Conservation (phyloP, 2,888 invertebrate species). For the Syritta pipiens region DNA sequence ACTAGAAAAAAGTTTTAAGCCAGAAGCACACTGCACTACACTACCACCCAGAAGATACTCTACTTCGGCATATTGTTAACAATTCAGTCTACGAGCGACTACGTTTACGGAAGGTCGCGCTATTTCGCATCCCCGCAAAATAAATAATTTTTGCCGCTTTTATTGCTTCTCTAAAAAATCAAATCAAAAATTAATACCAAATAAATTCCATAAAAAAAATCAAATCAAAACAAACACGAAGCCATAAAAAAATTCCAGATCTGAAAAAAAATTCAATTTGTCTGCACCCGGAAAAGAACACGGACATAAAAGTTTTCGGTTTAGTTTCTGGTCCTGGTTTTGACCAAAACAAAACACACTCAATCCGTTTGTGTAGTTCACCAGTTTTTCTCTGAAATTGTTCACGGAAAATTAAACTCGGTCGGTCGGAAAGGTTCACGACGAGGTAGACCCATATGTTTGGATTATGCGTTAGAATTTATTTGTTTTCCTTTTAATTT, state of each 20-base stretch:
- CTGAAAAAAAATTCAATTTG: constrained; percentile 13
- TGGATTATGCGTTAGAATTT: constrained; percentile 4
- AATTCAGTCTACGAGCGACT: constrained; percentile 79
- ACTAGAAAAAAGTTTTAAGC: constrained; percentile 60
- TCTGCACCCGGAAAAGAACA: constrained; percentile 28
- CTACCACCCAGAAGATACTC: constrained; percentile 57
- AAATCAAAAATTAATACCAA: constrained; percentile 34
- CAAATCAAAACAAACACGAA: constrained; percentile 28
- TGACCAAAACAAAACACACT: constrained; percentile 26
- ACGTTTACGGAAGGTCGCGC: constrained; percentile 79
- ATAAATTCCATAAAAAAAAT: constrained; percentile 2
- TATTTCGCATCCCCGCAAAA: constrained; percentile 73
- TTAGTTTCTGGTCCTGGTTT: constrained; percentile 18
- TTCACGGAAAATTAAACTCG: neutral
- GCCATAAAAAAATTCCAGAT: constrained; percentile 21
- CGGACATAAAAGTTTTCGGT: constrained; percentile 40
- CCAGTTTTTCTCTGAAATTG: neutral
- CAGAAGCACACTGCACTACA: constrained; percentile 53
- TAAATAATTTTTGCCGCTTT: constrained; percentile 73
- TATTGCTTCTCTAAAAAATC: constrained; percentile 71
- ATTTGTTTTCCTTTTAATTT: neutral
- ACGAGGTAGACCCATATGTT: constrained; percentile 30
- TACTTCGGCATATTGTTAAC: constrained; percentile 67
- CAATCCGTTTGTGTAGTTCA: constrained; percentile 4
- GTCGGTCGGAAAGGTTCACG: neutral